Conservation (phyloP, 2,797 vertebrate genomes). For the Okamejei kenojei region DNA sequence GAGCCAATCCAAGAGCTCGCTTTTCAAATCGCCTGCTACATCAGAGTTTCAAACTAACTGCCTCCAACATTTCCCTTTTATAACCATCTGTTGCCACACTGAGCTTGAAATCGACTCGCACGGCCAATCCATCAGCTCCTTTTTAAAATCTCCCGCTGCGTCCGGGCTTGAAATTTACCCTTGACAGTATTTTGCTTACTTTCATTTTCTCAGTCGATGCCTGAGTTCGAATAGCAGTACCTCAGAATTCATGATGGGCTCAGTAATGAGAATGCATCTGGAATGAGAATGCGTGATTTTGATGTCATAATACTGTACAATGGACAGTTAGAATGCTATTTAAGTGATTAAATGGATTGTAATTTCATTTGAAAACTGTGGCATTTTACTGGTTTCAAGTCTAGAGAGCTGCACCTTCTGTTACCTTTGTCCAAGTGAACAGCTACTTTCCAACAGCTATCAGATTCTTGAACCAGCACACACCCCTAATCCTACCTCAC, state of each 20-base stretch:
- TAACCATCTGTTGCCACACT: too few relatives aligned
- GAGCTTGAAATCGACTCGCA: too few relatives aligned
- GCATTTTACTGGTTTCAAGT: neutral
- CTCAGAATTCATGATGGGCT: neutral
- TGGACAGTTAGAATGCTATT: neutral
- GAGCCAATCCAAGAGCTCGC: too few relatives aligned
- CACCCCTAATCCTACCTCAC: too few relatives aligned
- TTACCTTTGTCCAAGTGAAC: neutral
- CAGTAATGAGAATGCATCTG: neutral
- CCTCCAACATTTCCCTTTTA: too few relatives aligned
- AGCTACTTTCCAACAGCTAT: too few relatives aligned
- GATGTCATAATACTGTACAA: constrained; percentile 12
- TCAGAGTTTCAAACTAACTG: too few relatives aligned
- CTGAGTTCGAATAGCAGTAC: neutral
- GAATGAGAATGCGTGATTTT: neutral
- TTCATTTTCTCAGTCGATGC: neutral
- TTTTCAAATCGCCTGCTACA: too few relatives aligned
- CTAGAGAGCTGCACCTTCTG: neutral
- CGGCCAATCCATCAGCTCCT: too few relatives aligned
- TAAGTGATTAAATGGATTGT: neutral
- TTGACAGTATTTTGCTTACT: neutral
- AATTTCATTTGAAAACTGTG: neutral
- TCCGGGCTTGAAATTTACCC: too few relatives aligned
- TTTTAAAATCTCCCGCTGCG: too few relatives aligned
- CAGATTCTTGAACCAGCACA: too few relatives aligned